Conservation (phyloP, 2,888 invertebrate species). For the Camptogramma bilineatum region DNA sequence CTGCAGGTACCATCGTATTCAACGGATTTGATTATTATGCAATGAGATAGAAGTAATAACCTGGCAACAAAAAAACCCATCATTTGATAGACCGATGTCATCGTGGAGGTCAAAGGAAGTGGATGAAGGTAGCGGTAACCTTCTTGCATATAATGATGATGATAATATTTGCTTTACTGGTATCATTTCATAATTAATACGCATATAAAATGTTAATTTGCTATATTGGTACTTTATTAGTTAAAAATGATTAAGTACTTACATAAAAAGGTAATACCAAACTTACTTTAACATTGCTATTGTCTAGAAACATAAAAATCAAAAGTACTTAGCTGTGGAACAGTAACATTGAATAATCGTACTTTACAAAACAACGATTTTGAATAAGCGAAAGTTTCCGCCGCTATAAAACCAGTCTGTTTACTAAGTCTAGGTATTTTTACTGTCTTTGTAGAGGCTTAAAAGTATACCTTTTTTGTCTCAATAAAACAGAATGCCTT, state of each 20-base stretch:
- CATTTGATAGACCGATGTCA: not conserved
- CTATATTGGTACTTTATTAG: no score
- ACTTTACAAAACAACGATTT: slow-evolving; percentile 51
- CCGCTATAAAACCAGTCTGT: slow-evolving; percentile 39
- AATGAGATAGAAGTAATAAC: no score
- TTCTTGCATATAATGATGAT: not conserved
- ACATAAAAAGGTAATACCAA: slow-evolving; percentile 2
- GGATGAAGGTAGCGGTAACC: not conserved
- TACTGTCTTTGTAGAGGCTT: slow-evolving; percentile 21
- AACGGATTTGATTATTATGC: no score
- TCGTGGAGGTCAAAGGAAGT: not conserved
- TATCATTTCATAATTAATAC: no score
- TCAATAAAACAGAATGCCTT: slow-evolving; percentile 1
- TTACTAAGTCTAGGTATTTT: slow-evolving; percentile 31
- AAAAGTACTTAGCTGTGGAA: slow-evolving; percentile 36
- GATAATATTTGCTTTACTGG: not conserved
- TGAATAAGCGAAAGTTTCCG: slow-evolving; percentile 60
- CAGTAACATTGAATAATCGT: slow-evolving; percentile 52
- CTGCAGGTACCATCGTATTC: no score
- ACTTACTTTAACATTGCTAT: slow-evolving; percentile 31
- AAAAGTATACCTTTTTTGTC: slow-evolving; percentile 22
- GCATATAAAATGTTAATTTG: no score
- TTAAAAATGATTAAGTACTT: no score
- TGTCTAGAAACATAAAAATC: slow-evolving; percentile 38
- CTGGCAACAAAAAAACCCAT: not conserved